These are phyloP conservation scores for Atethmia centrago DNA, from an alignment of 2,888 invertebrate genomes.

Conservation along the genomic window DNA sequence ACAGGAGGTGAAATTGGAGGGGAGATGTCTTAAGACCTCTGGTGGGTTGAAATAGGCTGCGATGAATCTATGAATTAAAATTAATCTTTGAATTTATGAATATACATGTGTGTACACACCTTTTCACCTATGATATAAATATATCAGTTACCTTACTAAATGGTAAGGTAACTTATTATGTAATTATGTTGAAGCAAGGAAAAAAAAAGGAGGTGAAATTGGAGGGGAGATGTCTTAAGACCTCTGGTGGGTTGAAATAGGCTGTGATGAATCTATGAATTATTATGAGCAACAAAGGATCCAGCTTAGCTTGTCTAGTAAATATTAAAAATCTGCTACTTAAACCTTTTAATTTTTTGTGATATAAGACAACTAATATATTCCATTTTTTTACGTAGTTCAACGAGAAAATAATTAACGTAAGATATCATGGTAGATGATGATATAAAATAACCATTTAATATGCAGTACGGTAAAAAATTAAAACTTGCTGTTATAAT, in stretches of 20 bases:
- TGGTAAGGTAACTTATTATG: no score
- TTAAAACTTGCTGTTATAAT: neutral
- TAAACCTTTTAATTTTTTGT: neutral
- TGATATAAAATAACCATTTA: conserved; percentile 10
- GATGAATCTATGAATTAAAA: no score
- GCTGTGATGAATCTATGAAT: neutral
- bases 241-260: neutral
- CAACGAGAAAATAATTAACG: conserved; percentile 21
- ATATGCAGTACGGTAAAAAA: conserved; percentile 23
- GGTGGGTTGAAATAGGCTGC: neutral
- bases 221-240: neutral
- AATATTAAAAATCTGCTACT: neutral
- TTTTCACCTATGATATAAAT: no score
- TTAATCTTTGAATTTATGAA: no score
- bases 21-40: neutral
- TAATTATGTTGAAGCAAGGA: neutral
- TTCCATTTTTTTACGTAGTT: neutral
- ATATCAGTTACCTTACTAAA: no score
- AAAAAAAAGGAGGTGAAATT: neutral
- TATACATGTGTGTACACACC: no score
- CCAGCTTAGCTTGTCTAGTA: neutral
- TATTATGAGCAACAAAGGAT: neutral
- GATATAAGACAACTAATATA: neutral
- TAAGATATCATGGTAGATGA: conserved; percentile 23
- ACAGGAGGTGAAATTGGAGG: neutral